Conservation (phyloP, 2,888 invertebrate species). For the Deroplatys truncata region DNA sequence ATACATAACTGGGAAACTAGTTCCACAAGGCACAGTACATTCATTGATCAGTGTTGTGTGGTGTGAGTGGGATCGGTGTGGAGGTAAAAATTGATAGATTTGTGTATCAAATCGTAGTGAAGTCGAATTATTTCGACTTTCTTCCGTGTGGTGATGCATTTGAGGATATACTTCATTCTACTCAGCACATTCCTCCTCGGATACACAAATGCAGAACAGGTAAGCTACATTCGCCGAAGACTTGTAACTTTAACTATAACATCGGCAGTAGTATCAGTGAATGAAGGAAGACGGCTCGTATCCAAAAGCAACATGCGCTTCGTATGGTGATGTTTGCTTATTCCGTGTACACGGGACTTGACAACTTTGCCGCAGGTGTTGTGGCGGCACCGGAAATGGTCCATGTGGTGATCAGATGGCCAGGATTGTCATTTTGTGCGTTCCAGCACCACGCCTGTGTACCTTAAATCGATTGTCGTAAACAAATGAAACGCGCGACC, state of each 20-base stretch:
- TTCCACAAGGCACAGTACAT: constrained; percentile 17
- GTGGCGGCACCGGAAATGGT: background rate
- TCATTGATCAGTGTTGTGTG: constrained; percentile 29
- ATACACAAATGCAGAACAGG: constrained; percentile 72
- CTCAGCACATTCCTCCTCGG: constrained; percentile 68
- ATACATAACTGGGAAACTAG: constrained; percentile 16
- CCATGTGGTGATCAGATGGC: constrained; percentile 25
- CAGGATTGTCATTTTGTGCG: background rate
- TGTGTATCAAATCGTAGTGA: constrained; percentile 29
- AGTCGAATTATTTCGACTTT: constrained; percentile 29
- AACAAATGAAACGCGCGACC: too few relatives aligned
- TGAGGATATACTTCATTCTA: constrained; percentile 70
- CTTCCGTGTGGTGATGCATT: constrained; percentile 62
- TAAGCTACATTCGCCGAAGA: constrained; percentile 46
- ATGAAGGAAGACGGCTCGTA: constrained; percentile 19
- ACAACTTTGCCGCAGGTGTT: constrained; percentile 27
- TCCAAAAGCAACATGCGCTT: constrained; percentile 1
- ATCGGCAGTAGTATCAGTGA: constrained; percentile 34
- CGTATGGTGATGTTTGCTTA: background rate
- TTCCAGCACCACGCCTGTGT: too few relatives aligned
- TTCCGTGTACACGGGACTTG: background rate
- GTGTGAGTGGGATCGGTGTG: constrained; percentile 24
- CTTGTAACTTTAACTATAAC: too few relatives aligned
- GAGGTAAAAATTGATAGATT: constrained; percentile 23
- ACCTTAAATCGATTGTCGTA: too few relatives aligned